Evolutionary conservation across 2,113 vertebrate genomes (phyloP).

Genomic region (Chlorodrepanis virens): DNA sequence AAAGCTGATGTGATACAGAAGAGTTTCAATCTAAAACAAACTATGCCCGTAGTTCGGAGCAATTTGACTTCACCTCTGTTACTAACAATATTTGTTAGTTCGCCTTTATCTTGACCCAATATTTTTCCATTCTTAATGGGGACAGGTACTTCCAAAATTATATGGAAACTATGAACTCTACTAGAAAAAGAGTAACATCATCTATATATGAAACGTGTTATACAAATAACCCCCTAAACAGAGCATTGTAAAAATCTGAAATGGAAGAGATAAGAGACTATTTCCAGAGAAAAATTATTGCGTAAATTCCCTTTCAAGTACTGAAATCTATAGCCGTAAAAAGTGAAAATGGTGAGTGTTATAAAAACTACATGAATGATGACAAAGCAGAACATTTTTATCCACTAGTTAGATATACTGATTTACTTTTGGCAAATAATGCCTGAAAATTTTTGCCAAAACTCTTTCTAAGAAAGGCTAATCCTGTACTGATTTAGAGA

Average conservation of each 20-base stretch:
- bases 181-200: not conserved
- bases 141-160: not conserved
- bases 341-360: not conserved
- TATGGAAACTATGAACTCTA: not conserved
- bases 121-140: not conserved
- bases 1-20: not conserved
- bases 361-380: not conserved
- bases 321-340: not conserved
- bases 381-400: not conserved
- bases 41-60: not conserved
- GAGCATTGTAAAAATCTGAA: not conserved
- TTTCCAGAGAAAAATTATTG: not conserved
- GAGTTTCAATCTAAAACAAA: not conserved
- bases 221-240: not conserved
- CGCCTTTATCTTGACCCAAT: not conserved
- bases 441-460: not conserved
- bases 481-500: not conserved
- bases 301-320: not conserved
- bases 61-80: slow-evolving; percentile 33
- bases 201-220: not conserved
- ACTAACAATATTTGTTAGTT: not conserved
- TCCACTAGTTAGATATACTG: not conserved
- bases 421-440: not conserved
- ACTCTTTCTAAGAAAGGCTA: not conserved
- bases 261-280: not conserved